These are phyloP conservation scores for Triplophysa dalaica DNA, from an alignment of 2,113 vertebrate genomes.

Conservation along the genomic window DNA sequence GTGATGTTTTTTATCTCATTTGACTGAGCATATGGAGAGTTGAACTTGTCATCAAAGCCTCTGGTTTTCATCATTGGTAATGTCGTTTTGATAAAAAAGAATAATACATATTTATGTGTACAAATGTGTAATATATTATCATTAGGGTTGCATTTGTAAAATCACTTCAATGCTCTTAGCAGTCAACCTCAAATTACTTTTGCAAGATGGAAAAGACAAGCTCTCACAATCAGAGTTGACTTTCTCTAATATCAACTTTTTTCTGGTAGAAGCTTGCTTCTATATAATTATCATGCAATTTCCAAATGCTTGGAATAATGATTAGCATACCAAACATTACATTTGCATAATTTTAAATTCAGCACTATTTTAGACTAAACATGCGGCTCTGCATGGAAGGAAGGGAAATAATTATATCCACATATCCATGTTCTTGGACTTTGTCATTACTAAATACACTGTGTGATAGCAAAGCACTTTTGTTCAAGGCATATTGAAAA, in stretches of 20 bases:
- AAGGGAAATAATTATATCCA: neutral
- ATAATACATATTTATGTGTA: slow-evolving; percentile 32
- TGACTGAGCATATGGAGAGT: neutral
- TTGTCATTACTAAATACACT: neutral
- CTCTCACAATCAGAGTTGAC: neutral
- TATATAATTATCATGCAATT: neutral
- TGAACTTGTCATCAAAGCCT: slow-evolving; percentile 28
- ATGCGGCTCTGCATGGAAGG: neutral
- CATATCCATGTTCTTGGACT: neutral
- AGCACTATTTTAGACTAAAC: neutral
- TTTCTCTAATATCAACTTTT: neutral
- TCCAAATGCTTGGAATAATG: neutral
- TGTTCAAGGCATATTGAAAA: neutral
- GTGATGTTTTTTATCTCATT: neutral
- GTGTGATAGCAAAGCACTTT: neutral
- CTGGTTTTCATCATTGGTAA: slow-evolving; percentile 35
- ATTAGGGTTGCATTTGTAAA: slow-evolving; percentile 24
- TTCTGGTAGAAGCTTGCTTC: neutral
- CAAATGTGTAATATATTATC: slow-evolving; percentile 17
- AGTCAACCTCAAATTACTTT: neutral
- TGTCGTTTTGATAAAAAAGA: slow-evolving; percentile 20
- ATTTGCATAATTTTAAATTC: neutral
- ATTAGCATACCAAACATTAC: neutral
- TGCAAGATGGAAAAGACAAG: slow-evolving; percentile 1
- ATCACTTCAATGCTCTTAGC: slow-evolving; percentile 14